phyloP scores from a whole-genome alignment of 2,888 invertebrate species.

The Halocaridina rubra region DNA sequence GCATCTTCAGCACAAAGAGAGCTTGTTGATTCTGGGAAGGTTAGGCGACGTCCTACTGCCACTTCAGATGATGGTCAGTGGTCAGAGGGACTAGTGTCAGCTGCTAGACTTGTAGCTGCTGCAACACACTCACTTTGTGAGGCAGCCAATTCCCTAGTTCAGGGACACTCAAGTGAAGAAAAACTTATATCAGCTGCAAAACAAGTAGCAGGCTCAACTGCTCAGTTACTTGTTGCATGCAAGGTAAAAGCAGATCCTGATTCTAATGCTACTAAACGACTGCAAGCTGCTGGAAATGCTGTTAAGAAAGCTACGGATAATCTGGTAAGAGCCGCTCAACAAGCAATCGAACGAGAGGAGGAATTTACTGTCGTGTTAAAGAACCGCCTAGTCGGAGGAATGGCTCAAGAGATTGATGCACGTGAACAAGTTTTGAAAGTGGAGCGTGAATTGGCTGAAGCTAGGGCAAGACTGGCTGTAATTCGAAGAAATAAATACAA shows the following conservation, averaged over 20 bases:
- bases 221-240: constrained; percentile 96
- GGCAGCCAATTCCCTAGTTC: constrained; percentile 95
- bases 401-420: constrained; percentile 95
- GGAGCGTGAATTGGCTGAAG: constrained; percentile 93
- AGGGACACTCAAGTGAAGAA: constrained; percentile 92
- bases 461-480: constrained; percentile 87
- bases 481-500: constrained; percentile 92
- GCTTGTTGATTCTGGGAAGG: constrained; percentile 89
- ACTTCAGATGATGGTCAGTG: constrained; percentile 97
- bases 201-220: constrained; percentile 93
- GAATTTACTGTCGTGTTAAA: constrained; percentile 91
- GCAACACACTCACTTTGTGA: constrained; percentile 98
- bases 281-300: constrained; percentile 91
- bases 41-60: constrained; percentile 69
- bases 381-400: constrained; percentile 93
- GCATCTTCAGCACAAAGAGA: constrained; percentile 97
- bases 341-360: constrained; percentile 90
- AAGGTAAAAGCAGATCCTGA: constrained; percentile 98
- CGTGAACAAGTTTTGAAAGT: constrained; percentile 77
- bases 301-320: constrained; percentile 98
- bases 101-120: constrained; percentile 94
- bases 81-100: constrained; percentile 96
- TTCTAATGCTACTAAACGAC: constrained; percentile 85
- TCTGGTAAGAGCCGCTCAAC: constrained; percentile 92
- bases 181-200: constrained; percentile 94